Evolutionary conservation across 2,797 vertebrate genomes (phyloP).

Genomic region (Halcyon smyrnensis): DNA sequence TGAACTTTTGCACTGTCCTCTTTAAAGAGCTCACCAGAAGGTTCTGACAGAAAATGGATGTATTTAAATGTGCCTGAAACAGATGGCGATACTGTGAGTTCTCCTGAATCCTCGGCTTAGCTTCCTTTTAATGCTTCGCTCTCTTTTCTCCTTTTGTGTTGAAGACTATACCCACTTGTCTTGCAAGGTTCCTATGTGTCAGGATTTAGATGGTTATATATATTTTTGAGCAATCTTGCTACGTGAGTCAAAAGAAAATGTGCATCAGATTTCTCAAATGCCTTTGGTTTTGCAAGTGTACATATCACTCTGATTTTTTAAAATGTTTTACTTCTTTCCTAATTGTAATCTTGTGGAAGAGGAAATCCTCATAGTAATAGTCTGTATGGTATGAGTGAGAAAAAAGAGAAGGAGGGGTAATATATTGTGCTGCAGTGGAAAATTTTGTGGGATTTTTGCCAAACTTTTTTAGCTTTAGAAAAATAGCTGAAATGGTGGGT

Average conservation of each 20-base stretch:
- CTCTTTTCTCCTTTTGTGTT: background rate
- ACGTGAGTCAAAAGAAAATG: background rate
- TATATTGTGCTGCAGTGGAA: background rate
- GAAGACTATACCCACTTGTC: background rate
- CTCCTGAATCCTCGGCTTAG: slow-evolving; percentile 54
- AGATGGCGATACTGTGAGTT: slow-evolving; percentile 97
- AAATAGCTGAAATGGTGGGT: background rate
- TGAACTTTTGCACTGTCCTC: slow-evolving; percentile 36
- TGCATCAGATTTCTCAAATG: background rate
- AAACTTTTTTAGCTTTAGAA: background rate
- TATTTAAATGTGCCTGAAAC: slow-evolving; percentile 94
- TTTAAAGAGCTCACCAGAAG: slow-evolving; percentile 86
- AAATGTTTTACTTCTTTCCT: background rate
- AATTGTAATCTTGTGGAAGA: background rate
- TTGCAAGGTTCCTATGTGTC: background rate
- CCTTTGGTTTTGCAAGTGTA: background rate
- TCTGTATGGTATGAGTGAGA: background rate
- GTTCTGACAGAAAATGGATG: slow-evolving; percentile 90
- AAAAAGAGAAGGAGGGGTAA: background rate
- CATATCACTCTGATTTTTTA: background rate
- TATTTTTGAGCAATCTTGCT: background rate
- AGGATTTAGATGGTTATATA: background rate
- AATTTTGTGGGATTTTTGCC: background rate
- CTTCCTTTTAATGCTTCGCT: background rate
- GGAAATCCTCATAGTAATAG: background rate